A percentile compares a stretch with the other conserved stretches of the same genome.
Conservation (phyloP, 1,140 invertebrate species). For the Megalopta genalis region DNA sequence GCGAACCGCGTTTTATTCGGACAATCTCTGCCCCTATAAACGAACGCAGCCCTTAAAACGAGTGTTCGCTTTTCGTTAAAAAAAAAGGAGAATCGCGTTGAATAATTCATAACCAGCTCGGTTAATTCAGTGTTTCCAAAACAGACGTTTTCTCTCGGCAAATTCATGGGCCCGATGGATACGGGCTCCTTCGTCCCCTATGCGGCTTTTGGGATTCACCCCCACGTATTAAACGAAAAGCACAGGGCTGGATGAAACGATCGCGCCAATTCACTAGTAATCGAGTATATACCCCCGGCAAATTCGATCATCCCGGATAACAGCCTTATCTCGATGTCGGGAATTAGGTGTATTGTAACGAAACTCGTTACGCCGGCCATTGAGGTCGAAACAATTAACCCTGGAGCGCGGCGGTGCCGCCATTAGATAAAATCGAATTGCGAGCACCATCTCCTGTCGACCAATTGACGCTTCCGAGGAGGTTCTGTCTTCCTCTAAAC, state of each 20-base stretch:
- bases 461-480: not conserved
- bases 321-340: slow-evolving; percentile 64
- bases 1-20: no score
- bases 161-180: slow-evolving; percentile 30
- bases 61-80: not conserved
- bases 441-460: not conserved
- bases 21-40: no score
- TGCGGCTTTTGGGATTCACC: slow-evolving; percentile 4
- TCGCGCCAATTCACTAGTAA: slow-evolving; percentile 66
- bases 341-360: slow-evolving; percentile 67
- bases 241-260: slow-evolving; percentile 54
- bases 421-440: slow-evolving; percentile 33
- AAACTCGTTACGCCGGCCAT: slow-evolving; percentile 30
- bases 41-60: no score
- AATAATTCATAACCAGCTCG: slow-evolving; percentile 56
- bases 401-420: not conserved
- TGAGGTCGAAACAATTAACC: slow-evolving; percentile 42
- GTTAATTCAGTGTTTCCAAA: slow-evolving; percentile 70
- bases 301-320: slow-evolving; percentile 67
- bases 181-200: slow-evolving; percentile 35
- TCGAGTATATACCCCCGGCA: slow-evolving; percentile 56
- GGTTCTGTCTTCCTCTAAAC: not conserved
- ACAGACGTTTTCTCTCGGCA: slow-evolving; percentile 39
- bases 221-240: slow-evolving; percentile 17
- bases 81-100: slow-evolving; percentile 13